Percentiles rank a stretch among this genome's conserved stretches.
These are phyloP conservation scores for Xestia xanthographa DNA, from an alignment of 2,888 invertebrate genomes.

Conservation along the genomic window DNA sequence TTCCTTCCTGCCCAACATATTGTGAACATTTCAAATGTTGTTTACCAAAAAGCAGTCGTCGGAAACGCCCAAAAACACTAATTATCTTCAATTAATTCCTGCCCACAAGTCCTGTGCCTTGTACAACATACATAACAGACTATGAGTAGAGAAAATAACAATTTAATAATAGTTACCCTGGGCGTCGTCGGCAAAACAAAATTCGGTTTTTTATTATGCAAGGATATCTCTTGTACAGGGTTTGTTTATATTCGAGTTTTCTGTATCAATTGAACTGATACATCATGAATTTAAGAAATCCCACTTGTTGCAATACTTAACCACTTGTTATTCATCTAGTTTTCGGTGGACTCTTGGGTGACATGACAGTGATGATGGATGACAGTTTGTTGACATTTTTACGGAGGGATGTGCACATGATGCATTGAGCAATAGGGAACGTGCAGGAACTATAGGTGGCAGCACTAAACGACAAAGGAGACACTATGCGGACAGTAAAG, in stretches of 20 bases:
- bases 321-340: constrained; percentile 13
- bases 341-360: not conserved
- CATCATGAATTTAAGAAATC: constrained; percentile 18
- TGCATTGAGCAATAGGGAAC: not conserved
- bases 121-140: not conserved
- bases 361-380: not conserved
- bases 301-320: constrained; percentile 3
- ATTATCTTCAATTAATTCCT: constrained; percentile 38
- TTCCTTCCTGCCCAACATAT: constrained; percentile 14
- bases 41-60: not conserved
- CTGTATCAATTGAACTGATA: constrained; percentile 9
- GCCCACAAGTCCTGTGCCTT: not conserved
- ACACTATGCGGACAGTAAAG: too few relatives aligned
- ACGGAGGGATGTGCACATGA: not conserved
- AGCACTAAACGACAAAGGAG: too few relatives aligned
- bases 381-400: constrained; percentile 5
- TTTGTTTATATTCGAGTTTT: not conserved
- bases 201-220: not conserved
- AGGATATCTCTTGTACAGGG: not conserved
- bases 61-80: constrained; percentile 31
- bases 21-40: not conserved
- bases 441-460: too few relatives aligned
- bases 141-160: constrained; percentile 9
- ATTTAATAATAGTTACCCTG: constrained; percentile 34
- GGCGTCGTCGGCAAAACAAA: constrained; percentile 20